A percentile compares a stretch with the other conserved stretches of the same genome.
phyloP scores from a whole-genome alignment of 2,797 vertebrate species.

The Trematomus bernacchii region DNA sequence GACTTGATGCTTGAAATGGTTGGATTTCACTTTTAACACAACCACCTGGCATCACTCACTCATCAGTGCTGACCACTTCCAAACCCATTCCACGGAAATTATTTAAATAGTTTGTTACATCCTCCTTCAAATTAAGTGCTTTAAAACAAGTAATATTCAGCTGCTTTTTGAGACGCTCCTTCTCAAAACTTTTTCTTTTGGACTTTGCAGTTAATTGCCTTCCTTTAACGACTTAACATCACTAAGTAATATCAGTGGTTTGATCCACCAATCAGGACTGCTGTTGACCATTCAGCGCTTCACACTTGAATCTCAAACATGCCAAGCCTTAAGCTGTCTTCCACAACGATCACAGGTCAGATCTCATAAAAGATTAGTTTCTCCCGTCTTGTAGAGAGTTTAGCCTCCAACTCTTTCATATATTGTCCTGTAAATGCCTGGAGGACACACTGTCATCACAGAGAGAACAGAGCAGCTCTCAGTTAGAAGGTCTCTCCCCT shows the following conservation, averaged over 20 bases:
- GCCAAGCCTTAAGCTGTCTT: conserved; percentile 29
- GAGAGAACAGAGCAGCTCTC: not conserved
- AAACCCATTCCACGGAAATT: conserved; percentile 3
- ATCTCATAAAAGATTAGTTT: not conserved
- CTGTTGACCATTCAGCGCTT: not conserved
- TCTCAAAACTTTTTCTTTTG: not conserved
- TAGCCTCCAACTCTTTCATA: conserved; percentile 18
- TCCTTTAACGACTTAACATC: conserved; percentile 20
- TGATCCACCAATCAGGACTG: conserved; percentile 26
- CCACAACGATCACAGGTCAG: conserved; percentile 16
- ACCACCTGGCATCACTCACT: conserved; percentile 1
- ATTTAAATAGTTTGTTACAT: conserved; percentile 31
- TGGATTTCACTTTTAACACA: conserved; percentile 15
- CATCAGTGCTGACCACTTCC: conserved; percentile 6
- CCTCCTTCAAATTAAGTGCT: conserved; percentile 44
- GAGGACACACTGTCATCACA: conserved; percentile 7
- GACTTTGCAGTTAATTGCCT: conserved; percentile 18
- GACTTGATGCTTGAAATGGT: not conserved
- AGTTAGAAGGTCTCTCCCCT: conserved; percentile 44
- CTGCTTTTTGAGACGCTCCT: not conserved
- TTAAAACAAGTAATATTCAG: conserved; percentile 11
- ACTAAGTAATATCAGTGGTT: conserved; percentile 17
- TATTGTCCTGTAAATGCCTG: not conserved
- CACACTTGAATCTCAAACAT: conserved; percentile 15
- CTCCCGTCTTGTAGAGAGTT: conserved; percentile 10